Conservation (phyloP, 2,113 vertebrate species). For the Psophia crepitans region DNA sequence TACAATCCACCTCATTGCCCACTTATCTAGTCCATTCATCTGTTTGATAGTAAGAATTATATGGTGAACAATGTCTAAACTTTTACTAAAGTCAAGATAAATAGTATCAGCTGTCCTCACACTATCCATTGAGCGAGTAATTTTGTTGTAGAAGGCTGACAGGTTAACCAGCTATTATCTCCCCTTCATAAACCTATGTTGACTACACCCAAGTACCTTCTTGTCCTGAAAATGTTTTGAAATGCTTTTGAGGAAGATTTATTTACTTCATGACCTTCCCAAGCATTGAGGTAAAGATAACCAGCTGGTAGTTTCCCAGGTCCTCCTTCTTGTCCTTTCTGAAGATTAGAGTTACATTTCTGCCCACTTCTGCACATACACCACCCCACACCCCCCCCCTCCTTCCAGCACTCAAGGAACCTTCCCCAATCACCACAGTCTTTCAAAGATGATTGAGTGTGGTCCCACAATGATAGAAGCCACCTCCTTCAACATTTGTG, state of each 20-base stretch:
- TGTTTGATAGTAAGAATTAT: not conserved
- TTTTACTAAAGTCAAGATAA: not conserved
- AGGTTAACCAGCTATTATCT: not conserved
- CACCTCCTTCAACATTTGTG: not conserved
- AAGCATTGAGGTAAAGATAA: not conserved
- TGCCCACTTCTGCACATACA: no score
- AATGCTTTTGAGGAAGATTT: not conserved
- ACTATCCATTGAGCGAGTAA: not conserved
- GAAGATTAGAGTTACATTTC: not conserved
- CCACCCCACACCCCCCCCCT: no score
- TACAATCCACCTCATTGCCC: not conserved
- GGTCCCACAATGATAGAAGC: not conserved
- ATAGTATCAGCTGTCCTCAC: not conserved
- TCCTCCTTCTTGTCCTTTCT: not conserved
- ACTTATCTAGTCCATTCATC: not conserved
- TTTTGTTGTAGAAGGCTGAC: not conserved
- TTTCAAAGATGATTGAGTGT: not conserved
- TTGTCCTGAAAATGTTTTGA: not conserved
- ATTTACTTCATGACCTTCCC: not conserved
- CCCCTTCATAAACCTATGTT: not conserved
- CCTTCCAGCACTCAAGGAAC: not conserved
- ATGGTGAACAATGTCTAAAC: not conserved
- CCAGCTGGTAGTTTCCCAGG: not conserved
- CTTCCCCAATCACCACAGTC: not conserved
- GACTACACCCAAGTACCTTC: not conserved